Percentiles rank a stretch among this genome's conserved stretches.
Evolutionary conservation across 1,140 invertebrate species (phyloP).

Genomic region (Tetramorium alpestre): DNA sequence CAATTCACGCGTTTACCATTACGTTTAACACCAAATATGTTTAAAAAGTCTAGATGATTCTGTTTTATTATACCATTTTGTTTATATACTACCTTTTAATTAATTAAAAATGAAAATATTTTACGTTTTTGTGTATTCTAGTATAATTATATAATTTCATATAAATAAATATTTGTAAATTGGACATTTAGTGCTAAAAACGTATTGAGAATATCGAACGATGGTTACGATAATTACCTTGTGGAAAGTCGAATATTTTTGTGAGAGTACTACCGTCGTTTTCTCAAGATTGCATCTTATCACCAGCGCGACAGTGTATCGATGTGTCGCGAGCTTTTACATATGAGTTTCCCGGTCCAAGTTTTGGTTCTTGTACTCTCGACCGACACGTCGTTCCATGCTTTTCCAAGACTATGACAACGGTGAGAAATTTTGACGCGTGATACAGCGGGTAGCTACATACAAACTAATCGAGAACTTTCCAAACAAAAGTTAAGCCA

Average conservation of each 20-base stretch:
- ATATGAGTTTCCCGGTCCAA: neutral
- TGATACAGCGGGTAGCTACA: neutral
- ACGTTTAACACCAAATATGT: neutral
- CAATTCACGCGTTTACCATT: neutral
- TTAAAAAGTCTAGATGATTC: neutral
- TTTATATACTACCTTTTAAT: neutral
- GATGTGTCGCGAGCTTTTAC: neutral
- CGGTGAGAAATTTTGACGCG: constrained; percentile 21
- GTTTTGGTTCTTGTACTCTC: neutral
- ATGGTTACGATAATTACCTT: neutral
- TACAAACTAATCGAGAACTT: constrained; percentile 38
- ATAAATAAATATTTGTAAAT: neutral
- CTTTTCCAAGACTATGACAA: neutral
- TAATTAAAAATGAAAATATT: neutral
- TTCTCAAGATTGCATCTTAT: neutral
- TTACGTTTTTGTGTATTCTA: neutral
- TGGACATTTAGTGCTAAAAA: neutral
- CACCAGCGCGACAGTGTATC: too few species aligned
- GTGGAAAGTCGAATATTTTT: neutral
- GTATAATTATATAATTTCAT: neutral
- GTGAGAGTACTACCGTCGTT: neutral
- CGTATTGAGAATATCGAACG: neutral
- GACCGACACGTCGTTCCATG: neutral
- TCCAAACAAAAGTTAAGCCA: constrained; percentile 24
- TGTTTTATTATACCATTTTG: neutral